These are phyloP conservation scores for Machaerirhynchus nigripectus DNA, from an alignment of 2,113 vertebrate genomes.

Conservation along the genomic window DNA sequence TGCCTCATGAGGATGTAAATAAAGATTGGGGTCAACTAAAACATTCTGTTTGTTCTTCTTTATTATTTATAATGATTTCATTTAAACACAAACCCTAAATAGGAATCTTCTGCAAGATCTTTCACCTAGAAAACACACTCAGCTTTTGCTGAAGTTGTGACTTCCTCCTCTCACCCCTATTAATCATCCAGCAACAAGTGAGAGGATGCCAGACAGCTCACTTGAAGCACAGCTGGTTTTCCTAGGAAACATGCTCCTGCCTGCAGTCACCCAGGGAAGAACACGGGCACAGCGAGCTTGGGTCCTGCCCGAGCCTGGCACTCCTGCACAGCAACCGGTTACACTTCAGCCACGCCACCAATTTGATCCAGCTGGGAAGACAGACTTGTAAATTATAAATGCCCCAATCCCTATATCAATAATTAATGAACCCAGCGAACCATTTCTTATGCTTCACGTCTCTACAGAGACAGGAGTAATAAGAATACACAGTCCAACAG, in stretches of 20 bases:
- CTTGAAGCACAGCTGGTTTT: neutral
- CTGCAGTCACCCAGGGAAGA: neutral
- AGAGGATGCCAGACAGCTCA: neutral
- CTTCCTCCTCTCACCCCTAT: neutral
- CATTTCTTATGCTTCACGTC: neutral
- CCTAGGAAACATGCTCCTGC: neutral
- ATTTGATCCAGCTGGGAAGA: neutral
- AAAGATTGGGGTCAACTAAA: neutral
- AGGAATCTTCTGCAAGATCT: neutral
- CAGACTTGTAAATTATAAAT: neutral
- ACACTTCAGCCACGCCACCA: neutral
- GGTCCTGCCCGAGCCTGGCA: neutral
- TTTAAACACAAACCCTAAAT: neutral
- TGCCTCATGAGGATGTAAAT: neutral
- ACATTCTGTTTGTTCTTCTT: neutral
- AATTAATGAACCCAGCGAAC: neutral
- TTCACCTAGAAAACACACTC: neutral
- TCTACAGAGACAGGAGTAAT: neutral
- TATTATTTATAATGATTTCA: neutral
- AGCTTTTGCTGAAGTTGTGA: neutral
- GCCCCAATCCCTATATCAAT: neutral
- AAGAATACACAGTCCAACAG: neutral
- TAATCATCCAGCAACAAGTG: neutral
- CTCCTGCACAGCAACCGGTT: neutral
- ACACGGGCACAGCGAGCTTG: neutral